Conservation (phyloP, 2,113 vertebrate species). For the Coptodon rendalli region DNA sequence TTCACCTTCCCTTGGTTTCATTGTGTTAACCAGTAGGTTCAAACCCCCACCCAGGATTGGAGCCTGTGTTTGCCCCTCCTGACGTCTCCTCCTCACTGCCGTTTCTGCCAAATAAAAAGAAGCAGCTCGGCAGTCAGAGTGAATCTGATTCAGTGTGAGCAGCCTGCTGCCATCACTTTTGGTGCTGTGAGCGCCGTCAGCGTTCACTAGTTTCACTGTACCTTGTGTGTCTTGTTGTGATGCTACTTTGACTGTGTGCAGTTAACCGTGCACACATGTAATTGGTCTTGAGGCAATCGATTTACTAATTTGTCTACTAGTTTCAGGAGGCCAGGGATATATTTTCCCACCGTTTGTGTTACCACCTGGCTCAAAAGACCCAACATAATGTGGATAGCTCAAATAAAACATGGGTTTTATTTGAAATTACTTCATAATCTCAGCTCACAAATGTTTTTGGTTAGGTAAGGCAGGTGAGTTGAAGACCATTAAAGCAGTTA, state of each 20-base stretch:
- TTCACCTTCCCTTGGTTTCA: neutral
- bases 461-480: neutral
- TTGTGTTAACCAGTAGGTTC: neutral
- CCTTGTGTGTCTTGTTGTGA: neutral
- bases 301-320: neutral
- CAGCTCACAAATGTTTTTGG: neutral
- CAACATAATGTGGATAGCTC: neutral
- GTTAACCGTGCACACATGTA: neutral
- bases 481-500: accelerated
- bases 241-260: neutral
- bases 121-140: neutral
- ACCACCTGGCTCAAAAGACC: neutral
- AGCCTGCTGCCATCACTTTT: neutral
- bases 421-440: neutral
- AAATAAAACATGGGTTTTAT: neutral
- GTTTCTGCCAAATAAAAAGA: neutral
- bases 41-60: neutral
- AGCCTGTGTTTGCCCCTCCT: neutral
- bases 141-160: neutral
- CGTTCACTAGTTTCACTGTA: neutral
- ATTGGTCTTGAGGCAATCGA: neutral
- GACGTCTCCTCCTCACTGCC: neutral
- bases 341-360: neutral
- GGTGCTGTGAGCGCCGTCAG: neutral
- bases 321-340: neutral